Base-by-base conservation (phyloP, 2,113 vertebrate species). In the Verasper variegatus region DNA sequence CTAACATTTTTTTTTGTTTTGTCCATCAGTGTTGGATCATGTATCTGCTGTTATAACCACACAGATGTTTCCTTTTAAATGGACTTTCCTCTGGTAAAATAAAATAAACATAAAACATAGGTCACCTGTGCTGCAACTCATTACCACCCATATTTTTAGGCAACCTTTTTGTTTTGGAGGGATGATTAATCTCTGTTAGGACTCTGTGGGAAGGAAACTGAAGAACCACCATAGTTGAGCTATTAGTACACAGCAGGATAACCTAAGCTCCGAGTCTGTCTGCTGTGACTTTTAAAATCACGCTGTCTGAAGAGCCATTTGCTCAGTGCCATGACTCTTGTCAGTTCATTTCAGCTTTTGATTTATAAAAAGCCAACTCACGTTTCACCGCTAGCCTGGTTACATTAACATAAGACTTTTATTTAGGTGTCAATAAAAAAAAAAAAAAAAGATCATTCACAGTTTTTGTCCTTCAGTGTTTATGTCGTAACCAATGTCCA, bases 141-240 rank as follows among this genome's bases (percentile, higher is more conserved):
- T 13, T 42, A 42, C 40, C 12, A 3, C 12, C 40, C 40, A 12
- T 42, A 12, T 11, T 3, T 42, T 42, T 13, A 42, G 40, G 2
- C 0, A 0, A 42, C 2, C 40, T 42, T 77, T 81, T 82, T 71
- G 73, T 71, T 60, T 81, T 74, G 62, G 52, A 62, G 58, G 68
- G 37, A 52, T 78, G 83, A 82, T 86, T 81, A 59, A 63, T 88
- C 74, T 86, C 64, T 74, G 80, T 80, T 81, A 58, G 65, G 64
- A 60, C 73, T 80, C 68, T 60, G 66, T 74, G 49, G 69, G 74
- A 78, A 84, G 73, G 69, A 74, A 76, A 31, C 5, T 31, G 31
- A 31, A 31, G 0, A 31, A 74, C 65, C 66, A 64, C 27, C 64
- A 69, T 71, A 9, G 27, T 70, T 58, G 45, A 10, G 51, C 76